Base-by-base conservation (phyloP, 64 coral and sea anemone species). In the Stichodactyla mertensii region DNA sequence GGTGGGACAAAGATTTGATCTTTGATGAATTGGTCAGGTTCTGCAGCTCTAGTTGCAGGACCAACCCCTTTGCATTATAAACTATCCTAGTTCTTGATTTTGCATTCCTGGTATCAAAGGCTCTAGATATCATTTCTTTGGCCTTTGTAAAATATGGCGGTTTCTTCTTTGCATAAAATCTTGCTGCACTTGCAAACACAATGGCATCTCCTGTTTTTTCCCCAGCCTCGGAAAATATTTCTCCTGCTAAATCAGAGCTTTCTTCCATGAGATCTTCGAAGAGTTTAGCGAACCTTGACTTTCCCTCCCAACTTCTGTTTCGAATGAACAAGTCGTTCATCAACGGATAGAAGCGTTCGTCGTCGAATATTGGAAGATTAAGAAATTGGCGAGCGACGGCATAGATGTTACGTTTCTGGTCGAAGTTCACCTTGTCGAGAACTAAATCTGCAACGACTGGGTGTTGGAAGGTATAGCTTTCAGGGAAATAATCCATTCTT, bases 101-200 rank as follows among this genome's bases (percentile, higher is more conserved):
- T 0, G 55, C 84, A 6, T 95, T 95, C 0, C 51, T 92, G 61
- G 87, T 78, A 77, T 84, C 2, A n/a, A 89, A 86, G 0, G 89
- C 93, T 4, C 7, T 45, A 24, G 85, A 23, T 71, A 92, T 95
- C 6, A 92, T 55, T 0, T 89, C 71, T 60, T 77, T 95, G 51
- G 93, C 93, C 59, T 89, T 84, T 52, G 18, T 0, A 77, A 95
- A 95, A 0, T 61, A 87, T 19, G 93, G 93, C 0, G 77, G 89
- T 14, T 19, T 77, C 10, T 82, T 95, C 87, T 95, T 95, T 10
- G 93, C 87, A 67, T 86, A 61, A 59, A 95, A 95, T 66, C 93
- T 82, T 78, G 93, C 93, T 1, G 93, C 87, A 77, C 88, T 79
- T 6, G 84, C 79, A 52, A 86, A 92, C 52, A 95, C 62, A 10